phyloP scores from a whole-genome alignment of 92 coral and sea anemone species.

The Bergia sp. region DNA sequence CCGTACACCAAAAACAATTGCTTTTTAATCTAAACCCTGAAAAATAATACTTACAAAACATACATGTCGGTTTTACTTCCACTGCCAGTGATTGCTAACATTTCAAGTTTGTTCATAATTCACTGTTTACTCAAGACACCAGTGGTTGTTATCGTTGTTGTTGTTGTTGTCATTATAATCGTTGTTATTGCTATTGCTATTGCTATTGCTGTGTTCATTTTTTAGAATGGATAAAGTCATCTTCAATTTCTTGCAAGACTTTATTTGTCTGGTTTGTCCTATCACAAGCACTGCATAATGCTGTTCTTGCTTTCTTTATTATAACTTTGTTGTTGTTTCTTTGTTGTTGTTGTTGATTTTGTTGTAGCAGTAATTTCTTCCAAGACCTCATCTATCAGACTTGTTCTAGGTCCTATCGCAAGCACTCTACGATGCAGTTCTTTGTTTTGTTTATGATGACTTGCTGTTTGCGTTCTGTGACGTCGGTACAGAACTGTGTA shows the following conservation, averaged over 20 bases:
- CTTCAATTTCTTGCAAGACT: not conserved
- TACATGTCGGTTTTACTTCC: too few species aligned
- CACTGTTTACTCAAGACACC: too few species aligned
- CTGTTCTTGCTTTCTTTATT: not conserved
- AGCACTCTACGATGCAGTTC: not conserved
- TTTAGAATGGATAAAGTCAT: too few species aligned
- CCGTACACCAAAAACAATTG: too few species aligned
- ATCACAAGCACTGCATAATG: not conserved
- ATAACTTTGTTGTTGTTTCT: not conserved
- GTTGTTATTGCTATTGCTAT: too few species aligned
- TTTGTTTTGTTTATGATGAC: constrained; percentile 3
- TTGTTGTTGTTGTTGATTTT: not conserved
- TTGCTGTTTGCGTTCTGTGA: constrained; percentile 9
- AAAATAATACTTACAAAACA: too few species aligned
- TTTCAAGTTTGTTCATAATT: too few species aligned
- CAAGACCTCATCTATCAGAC: not conserved
- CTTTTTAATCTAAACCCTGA: too few species aligned
- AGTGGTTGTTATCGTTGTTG: too few species aligned
- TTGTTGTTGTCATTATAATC: too few species aligned
- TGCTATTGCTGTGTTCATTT: too few species aligned
- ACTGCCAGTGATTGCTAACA: too few species aligned
- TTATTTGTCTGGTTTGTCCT: not conserved
- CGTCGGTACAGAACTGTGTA: not conserved
- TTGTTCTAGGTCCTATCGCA: not conserved
- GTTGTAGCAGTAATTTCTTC: not conserved